A percentile compares a stretch with the other conserved stretches of the same genome.
These are phyloP conservation scores for Mormyrops boulengeri DNA, from an alignment of 2,797 vertebrate species.

Conservation along the genomic window DNA sequence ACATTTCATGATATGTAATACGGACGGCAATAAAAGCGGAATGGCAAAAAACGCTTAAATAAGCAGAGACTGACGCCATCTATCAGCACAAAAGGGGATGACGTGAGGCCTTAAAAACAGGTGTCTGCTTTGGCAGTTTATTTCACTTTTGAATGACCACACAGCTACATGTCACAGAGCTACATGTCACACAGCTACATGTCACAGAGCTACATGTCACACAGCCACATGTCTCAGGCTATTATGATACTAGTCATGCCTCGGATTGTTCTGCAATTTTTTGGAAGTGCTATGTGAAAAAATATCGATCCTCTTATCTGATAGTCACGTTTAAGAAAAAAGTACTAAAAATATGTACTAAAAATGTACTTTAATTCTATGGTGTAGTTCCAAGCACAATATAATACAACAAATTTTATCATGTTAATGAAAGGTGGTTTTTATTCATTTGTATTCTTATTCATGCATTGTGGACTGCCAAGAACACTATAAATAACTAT, in stretches of 20 bases:
- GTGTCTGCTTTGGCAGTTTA: background rate
- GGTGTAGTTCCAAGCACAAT: background rate
- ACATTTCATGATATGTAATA: background rate
- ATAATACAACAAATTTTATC: background rate
- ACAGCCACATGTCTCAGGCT: conserved; percentile 33
- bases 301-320: background rate
- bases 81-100: background rate
- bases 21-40: background rate
- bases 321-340: conserved; percentile 12
- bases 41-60: background rate
- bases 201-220: background rate
- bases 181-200: background rate
- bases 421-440: background rate
- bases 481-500: background rate
- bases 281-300: background rate
- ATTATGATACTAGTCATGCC: conserved; percentile 28
- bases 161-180: no score
- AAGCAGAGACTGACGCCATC: background rate
- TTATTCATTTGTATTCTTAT: background rate
- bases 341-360: background rate
- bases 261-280: background rate
- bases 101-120: background rate
- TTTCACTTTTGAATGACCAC: background rate
- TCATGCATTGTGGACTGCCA: background rate
- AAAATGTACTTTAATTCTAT: background rate